Evolutionary conservation across 2,113 vertebrate genomes (phyloP).

Genomic region (Elephantulus edwardii): DNA sequence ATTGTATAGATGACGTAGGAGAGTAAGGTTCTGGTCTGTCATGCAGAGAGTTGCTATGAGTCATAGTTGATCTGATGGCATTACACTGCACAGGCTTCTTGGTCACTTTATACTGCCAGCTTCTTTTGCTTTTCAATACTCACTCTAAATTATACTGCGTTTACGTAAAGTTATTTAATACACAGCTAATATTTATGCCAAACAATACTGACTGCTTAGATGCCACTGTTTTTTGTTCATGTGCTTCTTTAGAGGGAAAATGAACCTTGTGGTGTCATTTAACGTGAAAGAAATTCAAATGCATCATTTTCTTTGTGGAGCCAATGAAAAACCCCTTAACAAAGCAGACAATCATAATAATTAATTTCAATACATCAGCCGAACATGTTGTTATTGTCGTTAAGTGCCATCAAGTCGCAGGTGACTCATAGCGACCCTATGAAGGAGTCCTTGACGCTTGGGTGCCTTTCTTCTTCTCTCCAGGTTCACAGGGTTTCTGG

Average conservation of each 20-base stretch:
- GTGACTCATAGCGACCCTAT: no score
- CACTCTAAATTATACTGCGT: background rate
- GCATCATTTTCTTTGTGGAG: background rate
- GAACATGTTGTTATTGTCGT: no score
- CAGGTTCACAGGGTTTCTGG: no score
- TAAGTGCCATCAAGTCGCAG: no score
- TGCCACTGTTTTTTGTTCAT: background rate
- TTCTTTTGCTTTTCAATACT: conserved; percentile 28
- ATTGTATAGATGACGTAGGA: no score
- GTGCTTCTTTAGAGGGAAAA: background rate
- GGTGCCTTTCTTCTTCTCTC: no score
- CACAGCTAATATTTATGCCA: background rate
- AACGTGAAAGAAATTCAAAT: background rate
- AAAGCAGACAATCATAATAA: background rate
- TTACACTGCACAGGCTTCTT: background rate
- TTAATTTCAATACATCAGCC: no score
- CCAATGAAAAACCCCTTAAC: background rate
- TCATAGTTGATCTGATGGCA: background rate
- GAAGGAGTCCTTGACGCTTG: no score
- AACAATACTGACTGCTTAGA: background rate
- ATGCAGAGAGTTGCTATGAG: no score
- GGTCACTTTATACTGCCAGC: background rate
- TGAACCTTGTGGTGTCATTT: background rate
- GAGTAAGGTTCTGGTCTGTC: no score
- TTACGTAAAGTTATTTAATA: conserved; percentile 47